phyloP scores from a whole-genome alignment of 2,113 vertebrate species.

The Perca fluviatilis region DNA sequence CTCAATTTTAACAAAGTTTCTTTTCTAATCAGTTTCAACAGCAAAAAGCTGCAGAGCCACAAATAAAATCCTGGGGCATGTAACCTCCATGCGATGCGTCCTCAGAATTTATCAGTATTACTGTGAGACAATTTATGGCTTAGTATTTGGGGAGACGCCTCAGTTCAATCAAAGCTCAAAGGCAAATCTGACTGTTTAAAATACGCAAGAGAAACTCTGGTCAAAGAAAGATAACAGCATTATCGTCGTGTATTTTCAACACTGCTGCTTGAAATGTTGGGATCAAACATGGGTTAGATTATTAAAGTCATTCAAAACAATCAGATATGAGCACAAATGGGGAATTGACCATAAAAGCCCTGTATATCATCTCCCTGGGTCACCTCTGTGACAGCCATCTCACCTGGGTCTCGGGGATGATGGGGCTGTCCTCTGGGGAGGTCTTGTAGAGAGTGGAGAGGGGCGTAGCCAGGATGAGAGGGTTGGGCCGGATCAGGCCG shows the following conservation, averaged over 20 bases:
- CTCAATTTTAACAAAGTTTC: slow-evolving; percentile 8
- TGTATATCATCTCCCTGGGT: neutral
- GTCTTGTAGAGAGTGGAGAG: slow-evolving; percentile 95
- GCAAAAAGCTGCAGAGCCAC: slow-evolving; percentile 47
- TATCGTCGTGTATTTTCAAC: slow-evolving; percentile 39
- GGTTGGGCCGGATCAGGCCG: slow-evolving; percentile 91
- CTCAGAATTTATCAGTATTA: slow-evolving; percentile 62
- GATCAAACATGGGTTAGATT: slow-evolving; percentile 45
- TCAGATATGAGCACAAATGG: slow-evolving; percentile 20
- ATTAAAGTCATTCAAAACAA: slow-evolving; percentile 35
- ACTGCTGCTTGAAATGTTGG: slow-evolving; percentile 9
- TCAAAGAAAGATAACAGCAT: slow-evolving; percentile 53
- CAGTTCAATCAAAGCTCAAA: slow-evolving; percentile 70
- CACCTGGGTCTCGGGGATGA: slow-evolving; percentile 99
- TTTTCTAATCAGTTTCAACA: slow-evolving; percentile 22
- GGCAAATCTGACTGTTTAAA: slow-evolving; percentile 58
- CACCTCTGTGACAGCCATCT: slow-evolving; percentile 11
- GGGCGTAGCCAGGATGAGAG: slow-evolving; percentile 92
- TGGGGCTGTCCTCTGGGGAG: slow-evolving; percentile 93
- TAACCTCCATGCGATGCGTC: slow-evolving; percentile 34
- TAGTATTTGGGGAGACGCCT: slow-evolving; percentile 66
- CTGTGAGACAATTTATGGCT: slow-evolving; percentile 70
- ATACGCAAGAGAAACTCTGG: slow-evolving; percentile 32
- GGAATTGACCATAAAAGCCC: slow-evolving; percentile 30
- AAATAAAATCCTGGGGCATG: slow-evolving; percentile 42